Evolutionary conservation across 2,888 invertebrate genomes (phyloP).

Genomic region (Tanytarsus gracilentus): DNA sequence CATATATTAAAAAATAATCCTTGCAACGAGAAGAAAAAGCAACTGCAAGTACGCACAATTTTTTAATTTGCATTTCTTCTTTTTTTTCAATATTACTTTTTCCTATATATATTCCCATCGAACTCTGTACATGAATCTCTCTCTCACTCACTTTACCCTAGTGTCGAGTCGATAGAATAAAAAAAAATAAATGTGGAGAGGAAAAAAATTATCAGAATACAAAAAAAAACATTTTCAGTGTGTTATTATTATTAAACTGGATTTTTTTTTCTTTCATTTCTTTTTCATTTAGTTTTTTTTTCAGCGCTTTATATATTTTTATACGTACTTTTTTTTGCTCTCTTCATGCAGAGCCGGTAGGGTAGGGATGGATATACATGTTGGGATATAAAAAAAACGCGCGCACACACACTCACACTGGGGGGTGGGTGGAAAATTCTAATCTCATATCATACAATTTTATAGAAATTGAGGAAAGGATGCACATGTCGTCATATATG

Average conservation of each 20-base stretch:
- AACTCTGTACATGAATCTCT: too few species aligned
- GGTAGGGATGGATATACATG: too few species aligned
- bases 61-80: too few species aligned
- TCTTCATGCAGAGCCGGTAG: slow-evolving; percentile 22
- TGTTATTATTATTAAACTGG: slow-evolving; percentile 28
- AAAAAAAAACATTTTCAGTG: slow-evolving; percentile 22
- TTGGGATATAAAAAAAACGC: not conserved
- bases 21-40: too few species aligned
- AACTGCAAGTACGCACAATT: too few species aligned
- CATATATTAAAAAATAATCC: too few species aligned
- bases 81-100: too few species aligned
- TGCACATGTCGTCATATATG: too few species aligned
- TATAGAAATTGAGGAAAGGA: not conserved
- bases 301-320: slow-evolving; percentile 25
- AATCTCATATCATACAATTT: not conserved
- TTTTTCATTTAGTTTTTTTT: slow-evolving; percentile 28
- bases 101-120: too few species aligned
- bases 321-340: slow-evolving; percentile 26
- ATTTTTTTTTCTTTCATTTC: slow-evolving; percentile 28
- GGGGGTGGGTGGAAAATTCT: not conserved
- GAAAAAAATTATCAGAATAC: slow-evolving; percentile 22
- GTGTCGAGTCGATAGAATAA: not conserved
- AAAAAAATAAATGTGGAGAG: not conserved
- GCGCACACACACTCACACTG: too few species aligned
- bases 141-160: not conserved